A percentile compares a stretch with the other conserved stretches of the same genome.
phyloP scores from a whole-genome alignment of 2,113 vertebrate species.

The Myiopsitta monachus region DNA sequence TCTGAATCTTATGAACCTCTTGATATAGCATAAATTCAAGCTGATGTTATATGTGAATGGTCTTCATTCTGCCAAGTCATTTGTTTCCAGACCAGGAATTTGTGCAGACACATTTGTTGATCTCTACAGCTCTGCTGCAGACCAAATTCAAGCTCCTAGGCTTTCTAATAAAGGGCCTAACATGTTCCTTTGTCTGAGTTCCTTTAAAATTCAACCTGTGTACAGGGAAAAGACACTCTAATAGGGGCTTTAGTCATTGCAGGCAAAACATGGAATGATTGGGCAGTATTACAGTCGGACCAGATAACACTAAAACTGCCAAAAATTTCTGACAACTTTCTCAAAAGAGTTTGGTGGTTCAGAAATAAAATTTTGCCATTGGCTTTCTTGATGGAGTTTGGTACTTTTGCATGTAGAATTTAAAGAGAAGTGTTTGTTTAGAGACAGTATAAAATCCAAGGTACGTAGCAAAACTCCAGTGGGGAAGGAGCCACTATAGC shows the following conservation, averaged over 20 bases:
- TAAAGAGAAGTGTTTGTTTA: neutral
- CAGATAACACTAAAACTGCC: neutral
- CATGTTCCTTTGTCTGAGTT: neutral
- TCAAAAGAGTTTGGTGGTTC: neutral
- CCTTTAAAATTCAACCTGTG: neutral
- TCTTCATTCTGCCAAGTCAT: neutral
- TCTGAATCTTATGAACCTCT: neutral
- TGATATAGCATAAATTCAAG: neutral
- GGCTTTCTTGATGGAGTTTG: neutral
- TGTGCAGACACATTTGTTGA: neutral
- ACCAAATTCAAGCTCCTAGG: neutral
- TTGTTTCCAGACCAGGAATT: neutral
- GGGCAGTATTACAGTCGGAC: neutral
- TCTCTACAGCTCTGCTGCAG: neutral
- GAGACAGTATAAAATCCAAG: neutral
- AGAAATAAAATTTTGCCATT: neutral
- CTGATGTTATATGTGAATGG: neutral
- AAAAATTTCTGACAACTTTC: neutral
- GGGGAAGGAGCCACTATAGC: accelerated
- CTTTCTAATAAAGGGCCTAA: neutral
- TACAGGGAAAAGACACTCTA: neutral
- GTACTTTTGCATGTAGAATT: neutral
- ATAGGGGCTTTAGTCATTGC: neutral
- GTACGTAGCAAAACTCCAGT: neutral
- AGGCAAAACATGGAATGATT: neutral